A percentile compares a stretch with the other conserved stretches of the same genome.
Evolutionary conservation across 2,888 invertebrate genomes (phyloP).

Genomic region (Galerucella pusilla): DNA sequence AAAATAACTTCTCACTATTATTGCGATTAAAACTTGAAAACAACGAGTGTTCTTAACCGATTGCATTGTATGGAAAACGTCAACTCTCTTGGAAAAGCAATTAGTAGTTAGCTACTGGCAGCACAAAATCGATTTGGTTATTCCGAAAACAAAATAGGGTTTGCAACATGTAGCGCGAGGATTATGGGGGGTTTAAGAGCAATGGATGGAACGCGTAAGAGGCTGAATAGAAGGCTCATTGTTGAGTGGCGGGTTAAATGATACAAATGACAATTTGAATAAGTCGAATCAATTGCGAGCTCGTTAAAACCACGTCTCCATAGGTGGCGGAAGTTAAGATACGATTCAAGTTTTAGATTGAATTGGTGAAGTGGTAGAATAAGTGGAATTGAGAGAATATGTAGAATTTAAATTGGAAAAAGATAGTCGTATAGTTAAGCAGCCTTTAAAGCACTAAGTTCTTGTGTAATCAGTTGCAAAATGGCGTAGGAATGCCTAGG

Average conservation of each 20-base stretch:
- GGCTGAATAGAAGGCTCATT: not conserved
- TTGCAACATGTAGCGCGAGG: slow-evolving; percentile 4
- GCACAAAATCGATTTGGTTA: slow-evolving; percentile 2
- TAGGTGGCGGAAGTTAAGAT: too few species aligned
- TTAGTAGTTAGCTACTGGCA: not conserved
- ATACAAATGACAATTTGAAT: slow-evolving; percentile 7
- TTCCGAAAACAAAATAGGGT: slow-evolving; percentile 1
- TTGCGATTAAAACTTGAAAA: too few species aligned
- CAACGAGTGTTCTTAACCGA: too few species aligned
- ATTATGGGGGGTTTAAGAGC: not conserved
- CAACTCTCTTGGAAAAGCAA: slow-evolving; percentile 1
- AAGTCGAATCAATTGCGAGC: not conserved
- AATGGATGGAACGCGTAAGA: not conserved
- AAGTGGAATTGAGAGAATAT: too few species aligned
- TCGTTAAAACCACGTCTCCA: not conserved
- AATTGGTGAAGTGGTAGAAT: too few species aligned
- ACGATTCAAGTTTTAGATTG: too few species aligned
- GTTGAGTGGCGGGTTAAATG: not conserved
- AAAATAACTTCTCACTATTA: too few species aligned
- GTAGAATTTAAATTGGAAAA: too few species aligned
- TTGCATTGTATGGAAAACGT: not conserved
- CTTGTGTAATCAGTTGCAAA: too few species aligned
- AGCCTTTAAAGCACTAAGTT: too few species aligned
- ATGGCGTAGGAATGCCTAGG: too few species aligned
- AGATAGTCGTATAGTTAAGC: too few species aligned